A percentile compares a stretch with the other conserved stretches of the same genome.
phyloP scores from a whole-genome alignment of 2,797 vertebrate species.

The Nothura maculosa region DNA sequence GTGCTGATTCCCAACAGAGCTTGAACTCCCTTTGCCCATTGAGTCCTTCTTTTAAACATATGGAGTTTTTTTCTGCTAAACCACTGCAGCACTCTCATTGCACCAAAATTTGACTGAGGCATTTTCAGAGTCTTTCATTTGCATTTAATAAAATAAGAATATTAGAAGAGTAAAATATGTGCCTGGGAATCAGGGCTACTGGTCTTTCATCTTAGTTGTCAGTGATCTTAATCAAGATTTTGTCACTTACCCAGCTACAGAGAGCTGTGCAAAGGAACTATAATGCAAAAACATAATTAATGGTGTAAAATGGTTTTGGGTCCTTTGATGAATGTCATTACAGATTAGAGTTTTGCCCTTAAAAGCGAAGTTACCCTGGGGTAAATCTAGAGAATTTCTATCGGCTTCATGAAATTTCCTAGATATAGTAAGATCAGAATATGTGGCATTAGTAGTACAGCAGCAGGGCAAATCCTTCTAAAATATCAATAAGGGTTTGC shows the following conservation, averaged over 20 bases:
- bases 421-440: neutral
- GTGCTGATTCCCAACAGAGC: neutral
- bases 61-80: neutral
- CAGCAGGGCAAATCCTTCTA: neutral
- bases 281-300: slow-evolving; percentile 27
- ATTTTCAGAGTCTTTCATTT: neutral
- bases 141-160: neutral
- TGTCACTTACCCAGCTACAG: neutral
- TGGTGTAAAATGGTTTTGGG: neutral
- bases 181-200: neutral
- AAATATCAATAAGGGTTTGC: neutral
- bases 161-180: neutral
- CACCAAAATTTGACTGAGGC: neutral
- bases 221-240: slow-evolving; percentile 22
- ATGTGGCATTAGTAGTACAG: neutral
- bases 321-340: neutral
- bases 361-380: neutral
- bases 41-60: neutral
- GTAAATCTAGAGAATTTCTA: neutral
- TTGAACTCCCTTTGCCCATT: neutral
- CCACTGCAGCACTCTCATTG: neutral
- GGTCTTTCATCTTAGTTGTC: slow-evolving; percentile 7
- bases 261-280: neutral
- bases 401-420: neutral
- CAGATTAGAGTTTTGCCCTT: neutral